Evolutionary conservation across 2,797 vertebrate genomes (phyloP), one percentile per base, ranked within the genome.

Genomic region (Chromobotia macracanthus): DNA sequence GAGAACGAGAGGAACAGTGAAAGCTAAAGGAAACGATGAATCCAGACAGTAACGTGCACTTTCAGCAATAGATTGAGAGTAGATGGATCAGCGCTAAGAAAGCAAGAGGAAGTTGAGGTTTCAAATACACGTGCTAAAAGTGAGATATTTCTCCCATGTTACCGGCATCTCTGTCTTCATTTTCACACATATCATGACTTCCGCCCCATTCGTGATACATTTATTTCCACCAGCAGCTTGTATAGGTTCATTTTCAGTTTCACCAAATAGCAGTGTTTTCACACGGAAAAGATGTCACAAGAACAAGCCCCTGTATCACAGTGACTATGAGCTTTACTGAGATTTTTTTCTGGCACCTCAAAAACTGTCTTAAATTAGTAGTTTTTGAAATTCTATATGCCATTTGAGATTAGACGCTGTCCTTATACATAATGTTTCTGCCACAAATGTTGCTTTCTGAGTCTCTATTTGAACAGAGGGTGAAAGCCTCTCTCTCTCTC

Each of bases 151-250:
- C 73, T 67, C 21, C 10, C 11, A 53, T 79, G 44, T 41, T 70
- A 73, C 13, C 70, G 63, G 35, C 25, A 23, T 48, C 15, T 8
- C 25, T 41, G 15, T 64, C 48, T 23, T 58, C 38, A 75, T 70
- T 79, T 82, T 79, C 78, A 75, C 81, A 79, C 81, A 70, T 75
- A 16, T 58, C 15, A 12, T 68, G 12, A 1, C 38, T 46, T 68
- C 21, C n/a, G 5, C 21, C 8, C 5, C 16, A 11, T 2, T 13
- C 28, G 6, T 10, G 0, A 60, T 44, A 31, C 31, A 38, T 63
- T 10, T 35, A 25, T 71, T 63, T 63, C 9, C 12, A 13, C 28
- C 61, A 23, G 8, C 31, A 35, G 23, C 8, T 1, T 13, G 12
- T 71, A 21, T 25, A 23, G 10, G 10, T 71, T 50, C 9, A 60